Evolutionary conservation across 2,888 invertebrate genomes (phyloP).

Genomic region (Caenorhabditis plicata): DNA sequence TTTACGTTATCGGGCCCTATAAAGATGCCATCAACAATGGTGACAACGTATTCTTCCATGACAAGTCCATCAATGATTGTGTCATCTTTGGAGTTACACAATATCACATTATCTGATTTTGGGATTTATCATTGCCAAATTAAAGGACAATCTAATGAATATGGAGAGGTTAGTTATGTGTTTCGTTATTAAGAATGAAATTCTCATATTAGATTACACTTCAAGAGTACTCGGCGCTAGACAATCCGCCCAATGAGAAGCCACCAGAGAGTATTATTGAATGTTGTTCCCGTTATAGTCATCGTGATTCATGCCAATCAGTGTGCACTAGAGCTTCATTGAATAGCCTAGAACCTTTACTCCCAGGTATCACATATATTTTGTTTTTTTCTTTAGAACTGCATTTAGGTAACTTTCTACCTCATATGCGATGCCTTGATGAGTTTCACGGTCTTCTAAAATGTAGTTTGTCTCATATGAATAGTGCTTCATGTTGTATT

Average conservation of each 20-base stretch:
- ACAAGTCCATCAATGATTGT: constrained; percentile 2
- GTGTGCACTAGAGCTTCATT: constrained; percentile 8
- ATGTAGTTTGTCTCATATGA: constrained; percentile 22
- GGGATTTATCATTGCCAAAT: constrained; percentile 25
- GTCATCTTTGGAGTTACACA: constrained; percentile 22
- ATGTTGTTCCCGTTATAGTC: constrained; percentile 29
- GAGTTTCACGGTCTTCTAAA: constrained; percentile 31
- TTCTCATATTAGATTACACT: too few species aligned
- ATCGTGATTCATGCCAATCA: constrained; percentile 21
- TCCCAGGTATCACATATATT: neutral
- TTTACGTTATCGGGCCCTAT: neutral
- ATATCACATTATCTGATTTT: constrained; percentile 19
- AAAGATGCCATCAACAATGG: neutral
- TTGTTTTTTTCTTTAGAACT: too few species aligned
- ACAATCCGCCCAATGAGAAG: constrained; percentile 1
- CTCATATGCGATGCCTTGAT: constrained; percentile 13
- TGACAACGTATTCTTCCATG: constrained; percentile 1
- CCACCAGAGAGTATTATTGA: constrained; percentile 37
- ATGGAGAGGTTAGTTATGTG: too few species aligned
- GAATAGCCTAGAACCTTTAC: neutral
- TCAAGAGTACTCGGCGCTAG: neutral
- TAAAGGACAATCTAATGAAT: constrained; percentile 19
- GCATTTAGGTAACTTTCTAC: constrained; percentile 17
- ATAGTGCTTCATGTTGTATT: constrained; percentile 40
- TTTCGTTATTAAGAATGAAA: too few species aligned